Base-by-base conservation (phyloP, 2,113 vertebrate genomes). In the Hydrochoerus hydrochaeris region DNA sequence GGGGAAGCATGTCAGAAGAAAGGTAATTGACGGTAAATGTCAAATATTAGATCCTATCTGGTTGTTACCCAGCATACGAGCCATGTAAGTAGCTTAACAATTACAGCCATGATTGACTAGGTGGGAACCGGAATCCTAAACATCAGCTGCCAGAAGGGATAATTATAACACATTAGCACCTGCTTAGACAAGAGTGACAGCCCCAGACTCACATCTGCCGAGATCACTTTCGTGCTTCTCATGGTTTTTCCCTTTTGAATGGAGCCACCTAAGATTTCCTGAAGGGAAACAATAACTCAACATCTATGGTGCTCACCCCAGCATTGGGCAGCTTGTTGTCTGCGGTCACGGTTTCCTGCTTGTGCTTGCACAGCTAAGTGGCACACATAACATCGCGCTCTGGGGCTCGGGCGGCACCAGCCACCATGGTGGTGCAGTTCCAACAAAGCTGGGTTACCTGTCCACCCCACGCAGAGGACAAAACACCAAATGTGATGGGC, bases 111-210 rank as follows among this genome's bases (percentile, higher is more conserved):
- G 99, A 99, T 99, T 99, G 99, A 99, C 99, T 99, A 99, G 99
- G 99, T 99, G 98, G 98, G 98, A 99, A 98, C 99, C 98, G 98
- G 98, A 98, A 98, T 98, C 98, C 98, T 98, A 98, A 99, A 99
- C 99, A 98, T 97, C 98, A 98, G 98, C 98, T 99, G 98, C 98
- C 98, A 98, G 98, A 99, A 99, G 98, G 98, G 98, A 98, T 99
- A 99, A 99, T 99, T 99, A 99, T 98, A 98, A 98, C 99, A 98
- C 99, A 99, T 99, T 98, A 99, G 98, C 99, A 99, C 99, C 99
- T 99, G 98, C 99, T 98, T 98, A 98, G 98, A 98, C 97, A 98
- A 98, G 99, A 99, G 98, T 99, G 99, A 99, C 99, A 99, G 97
- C 98, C 97, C 97, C 96, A 97, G 98, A 95, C 98, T 98, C 97